Base-by-base conservation (phyloP, 2,797 vertebrate species). In the Sebastolobus alascanus region DNA sequence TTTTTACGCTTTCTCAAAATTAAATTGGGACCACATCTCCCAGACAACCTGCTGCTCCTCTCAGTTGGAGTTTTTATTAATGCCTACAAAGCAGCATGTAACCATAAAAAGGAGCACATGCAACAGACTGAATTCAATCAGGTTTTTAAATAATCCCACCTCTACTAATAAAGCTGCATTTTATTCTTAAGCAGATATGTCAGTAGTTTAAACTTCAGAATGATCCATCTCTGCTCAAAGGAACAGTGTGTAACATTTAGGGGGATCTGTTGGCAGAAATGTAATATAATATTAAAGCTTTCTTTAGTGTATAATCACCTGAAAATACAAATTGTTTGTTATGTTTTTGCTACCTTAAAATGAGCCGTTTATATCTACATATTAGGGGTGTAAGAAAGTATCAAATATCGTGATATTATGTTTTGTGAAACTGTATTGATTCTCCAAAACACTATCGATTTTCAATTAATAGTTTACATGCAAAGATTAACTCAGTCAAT, bases 161-260 rank as follows among this genome's bases (percentile, higher is more conserved):
- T 0, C 56, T 6, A 0, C n/a, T 59, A 37, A 46, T 60, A 22
- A 46, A 43, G 2, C 37, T 31, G 1, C 0, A 5, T 52, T 5
- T 25, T 25, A 0, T 0, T 60, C n/a, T 13, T 35, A 58, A n/a
- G 8, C 3, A 16, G 18, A 56, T 22, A 2, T 11, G 1, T 37
- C 38, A 14, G 6, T 38, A 22, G 37, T 72, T 40, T 31, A 16
- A 40, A 69, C 25, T 29, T 38, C 43, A 64, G n/a, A 58, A 46
- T 11, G 37, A 38, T 52, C 31, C 1, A 16, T 20, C 35, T 35
- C 37, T 55, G 22, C 11, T 46, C 22, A 50, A 29, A 50, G 14
- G 43, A 46, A 46, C 6, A 46, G 16, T 50, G 46, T 50, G 46
- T 20, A 13, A 50, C 46, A 50, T 50, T 20, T 50, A 50, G 46